phyloP scores from a whole-genome alignment of 2,113 vertebrate genomes.

The Blennius ocellaris region DNA sequence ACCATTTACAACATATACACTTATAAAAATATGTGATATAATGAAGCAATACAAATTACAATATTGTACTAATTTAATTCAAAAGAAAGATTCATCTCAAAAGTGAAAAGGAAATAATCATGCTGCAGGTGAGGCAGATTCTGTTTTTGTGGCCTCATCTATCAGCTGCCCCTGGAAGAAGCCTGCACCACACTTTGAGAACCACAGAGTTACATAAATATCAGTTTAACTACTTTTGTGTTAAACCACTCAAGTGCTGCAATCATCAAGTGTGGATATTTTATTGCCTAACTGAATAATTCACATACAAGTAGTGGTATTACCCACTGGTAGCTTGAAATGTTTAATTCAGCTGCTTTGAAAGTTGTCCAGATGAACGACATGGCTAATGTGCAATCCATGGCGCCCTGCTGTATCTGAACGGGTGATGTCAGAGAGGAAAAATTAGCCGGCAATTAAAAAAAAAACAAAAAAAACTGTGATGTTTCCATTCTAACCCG shows the following conservation, averaged over 20 bases:
- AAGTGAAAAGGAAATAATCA: too few species aligned
- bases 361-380: neutral
- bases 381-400: neutral
- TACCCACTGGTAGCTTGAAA: neutral
- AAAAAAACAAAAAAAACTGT: conserved; percentile 60
- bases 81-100: too few species aligned
- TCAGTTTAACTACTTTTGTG: neutral
- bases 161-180: too few species aligned
- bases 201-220: neutral
- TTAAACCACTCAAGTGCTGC: neutral
- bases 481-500: conserved; percentile 55
- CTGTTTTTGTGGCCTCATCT: too few species aligned
- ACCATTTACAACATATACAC: too few species aligned
- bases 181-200: too few species aligned
- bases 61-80: too few species aligned
- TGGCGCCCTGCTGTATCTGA: neutral
- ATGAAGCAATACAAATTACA: too few species aligned
- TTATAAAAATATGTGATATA: too few species aligned
- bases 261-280: neutral
- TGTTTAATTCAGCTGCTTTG: neutral
- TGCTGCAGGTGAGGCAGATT: too few species aligned
- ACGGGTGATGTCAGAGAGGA: conserved; percentile 5
- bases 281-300: neutral
- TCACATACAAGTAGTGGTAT: neutral
- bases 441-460: conserved; percentile 9